phyloP scores from a whole-genome alignment of 2,888 invertebrate genomes.

The Ditula angustiorana region DNA sequence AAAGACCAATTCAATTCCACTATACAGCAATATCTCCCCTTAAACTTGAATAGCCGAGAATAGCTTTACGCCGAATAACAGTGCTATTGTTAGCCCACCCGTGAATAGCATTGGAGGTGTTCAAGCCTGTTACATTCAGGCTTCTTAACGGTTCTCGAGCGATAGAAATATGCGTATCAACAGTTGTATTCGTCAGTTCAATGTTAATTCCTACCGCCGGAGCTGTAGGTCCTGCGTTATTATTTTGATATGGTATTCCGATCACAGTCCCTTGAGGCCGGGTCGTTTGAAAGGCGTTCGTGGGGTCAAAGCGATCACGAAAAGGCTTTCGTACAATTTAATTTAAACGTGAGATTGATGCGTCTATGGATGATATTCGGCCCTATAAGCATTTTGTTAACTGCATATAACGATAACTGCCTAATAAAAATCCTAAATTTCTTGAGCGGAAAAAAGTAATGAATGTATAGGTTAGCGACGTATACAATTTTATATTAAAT shows the following conservation, averaged over 20 bases:
- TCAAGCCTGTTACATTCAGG: conserved; percentile 42
- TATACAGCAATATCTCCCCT: conserved; percentile 29
- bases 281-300: neutral
- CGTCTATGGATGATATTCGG: too few species aligned
- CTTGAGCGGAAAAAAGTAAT: too few species aligned
- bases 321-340: neutral
- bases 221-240: too few species aligned
- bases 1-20: conserved; percentile 44
- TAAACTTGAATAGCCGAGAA: conserved; percentile 18
- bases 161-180: neutral
- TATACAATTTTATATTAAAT: too few species aligned
- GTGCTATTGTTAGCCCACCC: conserved; percentile 47
- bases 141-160: neutral
- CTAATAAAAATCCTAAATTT: too few species aligned
- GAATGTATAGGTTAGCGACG: too few species aligned
- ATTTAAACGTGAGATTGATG: too few species aligned
- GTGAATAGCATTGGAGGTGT: conserved; percentile 43
- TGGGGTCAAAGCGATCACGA: neutral
- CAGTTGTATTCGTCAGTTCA: neutral
- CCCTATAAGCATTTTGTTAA: too few species aligned
- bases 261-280: neutral
- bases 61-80: conserved; percentile 37
- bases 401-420: too few species aligned
- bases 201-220: neutral
- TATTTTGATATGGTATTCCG: neutral